Base-by-base conservation (phyloP, 23 tunicate species). In the Ciona savignyi region DNA sequence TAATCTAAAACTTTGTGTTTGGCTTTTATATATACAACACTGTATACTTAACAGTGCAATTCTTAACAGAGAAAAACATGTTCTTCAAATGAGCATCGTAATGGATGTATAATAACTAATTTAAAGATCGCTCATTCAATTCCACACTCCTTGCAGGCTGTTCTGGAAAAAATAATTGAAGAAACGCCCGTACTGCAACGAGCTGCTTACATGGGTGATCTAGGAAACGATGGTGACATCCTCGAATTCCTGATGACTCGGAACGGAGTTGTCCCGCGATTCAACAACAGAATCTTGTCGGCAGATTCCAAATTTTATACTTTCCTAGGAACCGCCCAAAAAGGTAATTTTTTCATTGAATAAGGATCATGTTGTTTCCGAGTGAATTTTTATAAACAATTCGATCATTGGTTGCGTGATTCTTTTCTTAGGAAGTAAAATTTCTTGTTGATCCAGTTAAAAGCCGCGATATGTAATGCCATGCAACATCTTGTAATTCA, bases 151-250 rank as follows among this genome's bases (percentile, higher is more conserved):
- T 76, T 23, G 9, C 42, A 90, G 97, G 65, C 72, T n/a, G 97
- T 90, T 22, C 62, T 90, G 11, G 86, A 84, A 51, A 74, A 74
- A 62, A 65, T 95, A 4, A 34, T 88, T 51, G 93, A 95, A 11
- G 62, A 66, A 0, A 86, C 83, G 30, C 71, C 91, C 1, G 62
- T 66, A 9, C 65, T 95, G 2, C 99, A 95, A 80, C 90, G 95
- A 15, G 95, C 99, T 1, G 65, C 80, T 1, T 95, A 95, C 91
- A 73, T 83, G 82, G 99, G 99, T 19, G 42, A 88, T 2, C 79
- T 83, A 1, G 65, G 35, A 66, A 77, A 78, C 30, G 64, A 62
- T 29, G 66, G 56, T 69, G 82, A 82, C 61, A 71, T 74, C 60
- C 28, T 88, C 32, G 91, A 95, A 30, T 87, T 32, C 35, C 51